Conservation (phyloP, 2,113 vertebrate species). For the Lamprologus lemairii region DNA sequence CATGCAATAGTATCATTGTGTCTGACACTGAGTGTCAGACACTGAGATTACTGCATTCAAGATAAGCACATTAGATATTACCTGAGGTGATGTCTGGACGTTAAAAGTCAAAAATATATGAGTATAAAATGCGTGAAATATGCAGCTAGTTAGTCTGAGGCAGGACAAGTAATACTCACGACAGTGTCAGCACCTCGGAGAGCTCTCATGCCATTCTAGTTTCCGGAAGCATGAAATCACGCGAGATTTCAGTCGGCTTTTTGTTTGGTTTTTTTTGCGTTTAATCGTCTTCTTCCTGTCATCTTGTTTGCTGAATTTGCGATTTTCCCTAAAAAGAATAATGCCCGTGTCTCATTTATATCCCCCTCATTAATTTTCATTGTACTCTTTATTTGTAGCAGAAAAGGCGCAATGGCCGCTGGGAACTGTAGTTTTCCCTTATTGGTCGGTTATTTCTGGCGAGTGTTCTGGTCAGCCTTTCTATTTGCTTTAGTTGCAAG, state of each 20-base stretch:
- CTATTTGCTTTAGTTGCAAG: not conserved
- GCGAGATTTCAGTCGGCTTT: not conserved
- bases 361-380: not conserved
- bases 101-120: not conserved
- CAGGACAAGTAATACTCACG: not conserved
- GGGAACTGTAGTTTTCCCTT: slow-evolving; percentile 35
- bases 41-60: not conserved
- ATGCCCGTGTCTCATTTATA: not conserved
- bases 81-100: not conserved
- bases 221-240: slow-evolving; percentile 44
- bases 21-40: not conserved
- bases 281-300: not conserved
- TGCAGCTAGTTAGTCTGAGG: not conserved
- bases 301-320: not conserved
- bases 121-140: not conserved
- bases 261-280: accelerated
- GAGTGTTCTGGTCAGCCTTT: not conserved
- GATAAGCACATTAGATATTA: not conserved
- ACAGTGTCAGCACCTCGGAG: slow-evolving; percentile 57
- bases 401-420: not conserved
- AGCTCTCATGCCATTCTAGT: slow-evolving; percentile 27
- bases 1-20: not conserved
- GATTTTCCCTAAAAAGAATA: not conserved
- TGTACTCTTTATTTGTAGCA: not conserved
- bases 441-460: not conserved